A percentile compares a stretch with the other conserved stretches of the same genome.
Conservation (phyloP, 37 sponge, comb jelly and placozoan species). For the Hormiphora californensis region DNA sequence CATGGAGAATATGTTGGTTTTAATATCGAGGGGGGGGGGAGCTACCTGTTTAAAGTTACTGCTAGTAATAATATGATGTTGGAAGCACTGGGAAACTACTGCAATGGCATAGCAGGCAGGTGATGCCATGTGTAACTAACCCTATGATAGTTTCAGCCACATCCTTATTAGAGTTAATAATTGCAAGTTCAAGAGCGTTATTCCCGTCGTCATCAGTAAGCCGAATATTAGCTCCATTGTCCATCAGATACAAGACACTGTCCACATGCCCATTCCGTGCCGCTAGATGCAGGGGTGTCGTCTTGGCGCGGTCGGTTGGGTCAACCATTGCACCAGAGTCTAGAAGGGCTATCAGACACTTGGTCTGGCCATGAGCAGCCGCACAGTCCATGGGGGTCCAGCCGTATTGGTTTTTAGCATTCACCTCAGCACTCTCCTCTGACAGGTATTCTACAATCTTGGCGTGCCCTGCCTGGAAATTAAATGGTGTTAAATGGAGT, state of each 20-base stretch:
- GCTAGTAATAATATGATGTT: too few species aligned
- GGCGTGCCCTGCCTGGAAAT: background rate
- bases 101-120: too few species aligned
- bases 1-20: background rate
- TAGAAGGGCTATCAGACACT: slow-evolving; percentile 2
- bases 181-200: slow-evolving; percentile 69
- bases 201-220: slow-evolving; percentile 16
- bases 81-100: too few species aligned
- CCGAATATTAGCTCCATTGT: slow-evolving; percentile 56
- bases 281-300: slow-evolving; percentile 80
- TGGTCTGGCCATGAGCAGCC: slow-evolving; percentile 6
- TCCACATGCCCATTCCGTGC: slow-evolving; percentile 67
- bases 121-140: background rate
- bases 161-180: slow-evolving; percentile 27
- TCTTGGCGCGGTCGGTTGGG: slow-evolving; percentile 56
- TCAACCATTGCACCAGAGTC: slow-evolving; percentile 40
- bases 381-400: slow-evolving; percentile 56
- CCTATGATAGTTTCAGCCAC: slow-evolving; percentile 29
- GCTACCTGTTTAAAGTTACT: too few species aligned
- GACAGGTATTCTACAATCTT: background rate
- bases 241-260: slow-evolving; percentile 61
- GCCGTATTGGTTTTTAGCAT: background rate
- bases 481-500: too few species aligned
- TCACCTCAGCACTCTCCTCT: slow-evolving; percentile 46
- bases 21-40: background rate